Conservation (phyloP, 2,797 vertebrate genomes). For the Manis pentadactyla region DNA sequence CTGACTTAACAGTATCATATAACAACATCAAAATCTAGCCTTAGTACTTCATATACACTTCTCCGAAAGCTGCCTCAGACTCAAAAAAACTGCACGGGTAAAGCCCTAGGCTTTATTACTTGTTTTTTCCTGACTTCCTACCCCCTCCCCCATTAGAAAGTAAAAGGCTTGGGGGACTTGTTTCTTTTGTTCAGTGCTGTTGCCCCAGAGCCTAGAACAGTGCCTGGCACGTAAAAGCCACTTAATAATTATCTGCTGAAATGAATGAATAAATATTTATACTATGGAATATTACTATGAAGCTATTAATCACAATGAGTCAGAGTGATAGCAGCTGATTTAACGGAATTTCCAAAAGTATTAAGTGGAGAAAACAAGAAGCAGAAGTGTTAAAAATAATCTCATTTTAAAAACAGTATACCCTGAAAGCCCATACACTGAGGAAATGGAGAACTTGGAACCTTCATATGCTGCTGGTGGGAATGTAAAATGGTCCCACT, state of each 20-base stretch:
- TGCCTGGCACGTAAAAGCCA: not conserved
- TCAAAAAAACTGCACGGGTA: not conserved
- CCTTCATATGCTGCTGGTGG: not conserved
- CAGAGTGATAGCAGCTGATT: not conserved
- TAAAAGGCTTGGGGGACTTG: not conserved
- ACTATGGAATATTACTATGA: not conserved
- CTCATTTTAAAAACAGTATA: not conserved
- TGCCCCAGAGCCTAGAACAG: not conserved
- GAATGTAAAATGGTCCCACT: not conserved
- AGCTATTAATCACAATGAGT: not conserved
- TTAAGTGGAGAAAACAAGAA: not conserved
- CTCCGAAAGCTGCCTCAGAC: not conserved
- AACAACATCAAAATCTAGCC: not conserved
- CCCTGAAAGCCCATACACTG: not conserved
- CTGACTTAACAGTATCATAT: not conserved
- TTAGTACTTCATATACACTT: not conserved
- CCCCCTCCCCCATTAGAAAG: not conserved
- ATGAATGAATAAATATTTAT: not conserved
- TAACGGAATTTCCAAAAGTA: not conserved
- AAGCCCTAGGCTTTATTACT: not conserved
- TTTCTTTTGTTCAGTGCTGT: not conserved
- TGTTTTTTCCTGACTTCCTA: not conserved
- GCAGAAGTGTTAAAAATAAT: not conserved
- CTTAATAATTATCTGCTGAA: not conserved
- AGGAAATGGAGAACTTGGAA: not conserved